These are phyloP conservation scores for Metopolophium dirhodum DNA, from an alignment of 1,140 invertebrate genomes.

Conservation along the genomic window DNA sequence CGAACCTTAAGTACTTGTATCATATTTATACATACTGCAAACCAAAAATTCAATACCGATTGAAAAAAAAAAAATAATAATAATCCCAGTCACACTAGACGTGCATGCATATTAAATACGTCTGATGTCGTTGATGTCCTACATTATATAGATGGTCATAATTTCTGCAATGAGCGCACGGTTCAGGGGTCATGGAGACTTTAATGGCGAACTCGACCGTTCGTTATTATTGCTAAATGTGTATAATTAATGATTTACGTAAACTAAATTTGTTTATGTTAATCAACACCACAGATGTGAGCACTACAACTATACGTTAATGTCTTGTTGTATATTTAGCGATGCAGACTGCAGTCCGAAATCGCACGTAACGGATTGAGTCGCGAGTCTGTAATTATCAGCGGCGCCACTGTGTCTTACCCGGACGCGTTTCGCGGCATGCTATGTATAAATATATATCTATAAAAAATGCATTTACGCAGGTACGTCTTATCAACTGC, in stretches of 20 bases:
- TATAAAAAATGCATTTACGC: neutral
- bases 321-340: neutral
- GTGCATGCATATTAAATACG: neutral
- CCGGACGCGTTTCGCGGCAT: neutral
- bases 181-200: conserved; percentile 8
- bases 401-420: conserved; percentile 24
- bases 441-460: neutral
- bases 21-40: neutral
- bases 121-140: neutral
- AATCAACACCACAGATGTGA: neutral
- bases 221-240: neutral
- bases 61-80: neutral
- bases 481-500: neutral
- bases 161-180: neutral
- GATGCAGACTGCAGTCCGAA: neutral
- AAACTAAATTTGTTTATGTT: neutral
- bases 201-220: neutral
- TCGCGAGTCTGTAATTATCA: conserved; percentile 13
- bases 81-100: neutral
- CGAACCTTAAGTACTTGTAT: neutral
- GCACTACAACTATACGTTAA: neutral
- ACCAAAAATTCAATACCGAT: neutral
- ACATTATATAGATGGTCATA: neutral
- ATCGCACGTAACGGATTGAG: neutral
- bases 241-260: conserved; percentile 1